A percentile compares a stretch with the other conserved stretches of the same genome.
Evolutionary conservation across 2,888 invertebrate species (phyloP).

Genomic region (Amphipyra berbera): DNA sequence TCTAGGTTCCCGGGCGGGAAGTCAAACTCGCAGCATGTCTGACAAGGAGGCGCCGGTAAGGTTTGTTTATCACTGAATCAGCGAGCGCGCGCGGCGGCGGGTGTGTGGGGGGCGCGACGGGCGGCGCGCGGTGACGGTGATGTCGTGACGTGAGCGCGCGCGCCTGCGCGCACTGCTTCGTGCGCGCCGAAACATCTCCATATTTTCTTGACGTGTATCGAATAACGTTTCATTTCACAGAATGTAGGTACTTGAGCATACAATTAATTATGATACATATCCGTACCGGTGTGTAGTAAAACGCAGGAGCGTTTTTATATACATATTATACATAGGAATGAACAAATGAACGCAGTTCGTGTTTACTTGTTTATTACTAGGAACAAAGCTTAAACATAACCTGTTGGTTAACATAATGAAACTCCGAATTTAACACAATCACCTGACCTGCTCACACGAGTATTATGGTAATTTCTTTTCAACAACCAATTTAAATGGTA

Average conservation of each 20-base stretch:
- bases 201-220: slow-evolving; percentile 60
- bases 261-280: slow-evolving; percentile 23
- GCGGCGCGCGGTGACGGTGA: slow-evolving; percentile 44
- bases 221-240: slow-evolving; percentile 61
- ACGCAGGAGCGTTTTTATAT: too few species aligned
- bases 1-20: slow-evolving; percentile 73
- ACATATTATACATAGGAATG: too few species aligned
- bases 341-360: too few species aligned
- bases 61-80: slow-evolving; percentile 83
- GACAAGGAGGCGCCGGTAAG: slow-evolving; percentile 77
- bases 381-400: too few species aligned
- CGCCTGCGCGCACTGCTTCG: slow-evolving; percentile 53
- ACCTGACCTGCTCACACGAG: too few species aligned
- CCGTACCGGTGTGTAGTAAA: too few species aligned
- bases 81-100: slow-evolving; percentile 63
- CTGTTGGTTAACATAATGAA: too few species aligned
- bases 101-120: slow-evolving; percentile 56
- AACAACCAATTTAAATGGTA: too few species aligned
- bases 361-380: too few species aligned
- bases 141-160: slow-evolving; percentile 62
- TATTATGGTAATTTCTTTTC: too few species aligned
- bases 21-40: slow-evolving; percentile 79
- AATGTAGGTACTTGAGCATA: slow-evolving; percentile 16
- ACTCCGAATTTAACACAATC: too few species aligned
- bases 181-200: slow-evolving; percentile 47